Percentiles rank a stretch among this genome's conserved stretches.
These are phyloP conservation scores for Crotalus helleri DNA, from an alignment of 2,113 vertebrate species.

Conservation along the genomic window DNA sequence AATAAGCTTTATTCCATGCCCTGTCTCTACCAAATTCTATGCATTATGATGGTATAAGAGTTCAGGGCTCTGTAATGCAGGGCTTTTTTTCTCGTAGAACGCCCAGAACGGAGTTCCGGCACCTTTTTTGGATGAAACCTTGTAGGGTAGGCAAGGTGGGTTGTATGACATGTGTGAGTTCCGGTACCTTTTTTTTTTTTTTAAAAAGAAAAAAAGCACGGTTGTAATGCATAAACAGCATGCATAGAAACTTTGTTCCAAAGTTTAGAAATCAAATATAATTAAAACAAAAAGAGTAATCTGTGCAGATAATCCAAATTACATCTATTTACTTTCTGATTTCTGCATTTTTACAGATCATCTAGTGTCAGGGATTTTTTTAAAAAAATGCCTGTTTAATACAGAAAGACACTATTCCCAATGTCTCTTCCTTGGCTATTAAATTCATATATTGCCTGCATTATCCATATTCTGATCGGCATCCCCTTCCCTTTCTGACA, in stretches of 20 bases:
- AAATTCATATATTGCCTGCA: neutral
- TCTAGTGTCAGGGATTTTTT: neutral
- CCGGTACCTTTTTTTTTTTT: too few species aligned
- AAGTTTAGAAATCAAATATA: neutral
- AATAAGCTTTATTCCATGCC: neutral
- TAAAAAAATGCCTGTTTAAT: neutral
- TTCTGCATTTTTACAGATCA: neutral
- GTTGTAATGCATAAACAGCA: neutral
- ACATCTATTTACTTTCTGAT: neutral
- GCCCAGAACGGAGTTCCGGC: too few species aligned
- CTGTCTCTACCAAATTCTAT: neutral
- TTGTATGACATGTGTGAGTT: too few species aligned
- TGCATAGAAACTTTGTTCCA: neutral
- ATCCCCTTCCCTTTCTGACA: neutral
- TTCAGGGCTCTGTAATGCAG: neutral
- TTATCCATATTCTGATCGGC: neutral
- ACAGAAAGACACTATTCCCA: neutral
- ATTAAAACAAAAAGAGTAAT: neutral
- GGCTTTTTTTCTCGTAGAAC: too few species aligned
- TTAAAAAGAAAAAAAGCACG: too few species aligned
- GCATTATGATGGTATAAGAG: neutral
- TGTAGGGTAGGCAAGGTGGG: too few species aligned
- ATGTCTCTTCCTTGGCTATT: neutral
- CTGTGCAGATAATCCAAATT: neutral
- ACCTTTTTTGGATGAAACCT: too few species aligned